Evolutionary conservation across 2,797 vertebrate species (phyloP).

Genomic region (Propithecus deckenii): DNA sequence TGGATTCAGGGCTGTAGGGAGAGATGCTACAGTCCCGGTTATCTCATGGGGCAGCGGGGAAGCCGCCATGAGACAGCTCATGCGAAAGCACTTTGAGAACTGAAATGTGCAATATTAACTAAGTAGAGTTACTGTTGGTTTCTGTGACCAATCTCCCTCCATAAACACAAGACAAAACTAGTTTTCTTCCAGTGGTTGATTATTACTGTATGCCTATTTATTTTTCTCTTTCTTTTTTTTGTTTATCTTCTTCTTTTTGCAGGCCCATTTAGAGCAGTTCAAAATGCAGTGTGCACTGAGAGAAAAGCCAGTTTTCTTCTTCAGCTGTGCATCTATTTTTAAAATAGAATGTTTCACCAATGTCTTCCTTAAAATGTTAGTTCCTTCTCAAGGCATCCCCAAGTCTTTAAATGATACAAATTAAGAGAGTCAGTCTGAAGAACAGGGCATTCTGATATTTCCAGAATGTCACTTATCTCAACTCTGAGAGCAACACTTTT

Average conservation of each 20-base stretch:
- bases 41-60: not conserved
- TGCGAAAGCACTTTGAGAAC: not conserved
- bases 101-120: not conserved
- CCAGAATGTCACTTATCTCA: conserved; percentile 66
- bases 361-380: conserved; percentile 71
- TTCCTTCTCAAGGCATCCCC: conserved; percentile 38
- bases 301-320: conserved; percentile 18
- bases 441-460: conserved; percentile 70
- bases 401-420: conserved; percentile 59
- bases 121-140: not conserved
- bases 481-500: conserved; percentile 3
- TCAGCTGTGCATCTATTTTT: conserved; percentile 67
- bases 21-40: too few relatives aligned
- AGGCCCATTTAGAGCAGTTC: conserved; percentile 18
- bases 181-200: not conserved
- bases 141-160: not conserved
- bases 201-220: not conserved
- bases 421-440: conserved; percentile 49
- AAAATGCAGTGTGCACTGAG: conserved; percentile 3
- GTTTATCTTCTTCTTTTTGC: not conserved
- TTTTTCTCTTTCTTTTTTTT: not conserved
- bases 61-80: not conserved
- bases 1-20: not conserved
- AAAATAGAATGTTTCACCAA: conserved; percentile 59
- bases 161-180: not conserved